Evolutionary conservation across 1,140 invertebrate species (phyloP), one percentile per base, ranked within the genome.

Genomic region (Acromyrmex charruanus): DNA sequence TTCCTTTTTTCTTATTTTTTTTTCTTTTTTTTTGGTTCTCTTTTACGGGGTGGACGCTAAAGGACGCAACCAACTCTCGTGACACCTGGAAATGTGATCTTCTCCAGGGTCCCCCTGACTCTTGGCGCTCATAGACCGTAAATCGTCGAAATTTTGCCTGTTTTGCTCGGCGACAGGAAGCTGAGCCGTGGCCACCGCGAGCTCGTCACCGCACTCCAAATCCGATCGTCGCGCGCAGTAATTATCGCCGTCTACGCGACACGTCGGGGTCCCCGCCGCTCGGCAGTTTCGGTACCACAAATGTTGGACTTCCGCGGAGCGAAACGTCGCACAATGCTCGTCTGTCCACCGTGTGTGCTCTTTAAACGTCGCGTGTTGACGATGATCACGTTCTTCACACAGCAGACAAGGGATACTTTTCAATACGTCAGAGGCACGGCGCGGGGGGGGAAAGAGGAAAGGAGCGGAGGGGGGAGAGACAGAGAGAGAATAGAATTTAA

Each of bases 41-140:
- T 12, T 28, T 77, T 10, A 53, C 25, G 25, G 44, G 44, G 28
- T 51, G 63, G 2, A 81, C 39, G 51, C 51, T 82, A 84, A 44
- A 55, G 61, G n/a, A 75, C 51, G 79, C 79, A 72, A 39, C 49
- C 66, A 39, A 77, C 44, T 58, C 72, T 85, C 51, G 59, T 87
- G 58, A 58, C 90, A 95, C 95, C 95, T 95, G 94, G 95, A 95
- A 93, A 93, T 88, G 87, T 93, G 94, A 90, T 95, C 94, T 95
- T 95, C 94, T 89, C 94, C 94, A 95, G 95, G 95, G 95, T 95
- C 94, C 91, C 92, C 93, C 94, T 95, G 94, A 92, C 93, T 93
- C 94, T 95, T 94, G 87, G 92, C 91, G 94, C 90, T 95, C 95
- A 95, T 95, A 95, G 94, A 95, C 94, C 86, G 92, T 87, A 87